Percentiles rank a stretch among this genome's conserved stretches.
Evolutionary conservation across 2,888 invertebrate genomes (phyloP).

Genomic region (Eumerus sabulonum): DNA sequence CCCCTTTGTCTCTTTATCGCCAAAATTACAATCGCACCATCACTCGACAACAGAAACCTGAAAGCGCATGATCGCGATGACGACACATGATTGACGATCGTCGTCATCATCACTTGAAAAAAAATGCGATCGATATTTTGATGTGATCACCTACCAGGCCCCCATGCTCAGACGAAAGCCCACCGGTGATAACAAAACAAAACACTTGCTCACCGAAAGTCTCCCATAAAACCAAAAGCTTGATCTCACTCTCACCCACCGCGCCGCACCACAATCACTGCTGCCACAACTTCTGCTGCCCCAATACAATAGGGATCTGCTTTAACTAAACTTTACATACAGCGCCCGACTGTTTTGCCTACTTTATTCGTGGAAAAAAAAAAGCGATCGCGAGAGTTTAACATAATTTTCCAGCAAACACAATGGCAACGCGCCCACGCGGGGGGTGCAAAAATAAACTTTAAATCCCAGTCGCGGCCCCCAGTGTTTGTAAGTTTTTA

Average conservation of each 20-base stretch:
- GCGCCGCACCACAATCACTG: background rate
- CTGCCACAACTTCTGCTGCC: constrained; percentile 30
- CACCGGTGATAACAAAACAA: too few relatives aligned
- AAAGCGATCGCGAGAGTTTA: constrained; percentile 23
- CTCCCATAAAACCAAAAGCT: constrained; percentile 3
- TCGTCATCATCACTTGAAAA: constrained; percentile 36
- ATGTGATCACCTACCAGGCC: constrained; percentile 49
- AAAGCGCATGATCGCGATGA: too few relatives aligned
- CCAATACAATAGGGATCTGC: constrained; percentile 63
- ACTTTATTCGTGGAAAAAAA: constrained; percentile 32
- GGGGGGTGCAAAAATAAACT: constrained; percentile 30
- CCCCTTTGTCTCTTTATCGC: too few relatives aligned
- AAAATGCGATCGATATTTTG: constrained; percentile 56
- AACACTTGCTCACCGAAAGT: background rate
- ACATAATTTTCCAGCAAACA: constrained; percentile 30
- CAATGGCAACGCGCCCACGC: too few relatives aligned
- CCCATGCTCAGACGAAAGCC: constrained; percentile 18
- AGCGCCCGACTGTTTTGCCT: background rate
- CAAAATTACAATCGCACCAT: too few relatives aligned
- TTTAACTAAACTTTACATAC: constrained; percentile 59
- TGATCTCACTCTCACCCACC: background rate
- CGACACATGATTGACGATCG: constrained; percentile 21
- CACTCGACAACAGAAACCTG: too few relatives aligned
- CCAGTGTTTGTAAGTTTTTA: constrained; percentile 56
- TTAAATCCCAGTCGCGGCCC: constrained; percentile 16